A percentile compares a stretch with the other conserved stretches of the same genome.
phyloP scores from a whole-genome alignment of 2,797 vertebrate genomes.

The Cephalopachus bancanus region DNA sequence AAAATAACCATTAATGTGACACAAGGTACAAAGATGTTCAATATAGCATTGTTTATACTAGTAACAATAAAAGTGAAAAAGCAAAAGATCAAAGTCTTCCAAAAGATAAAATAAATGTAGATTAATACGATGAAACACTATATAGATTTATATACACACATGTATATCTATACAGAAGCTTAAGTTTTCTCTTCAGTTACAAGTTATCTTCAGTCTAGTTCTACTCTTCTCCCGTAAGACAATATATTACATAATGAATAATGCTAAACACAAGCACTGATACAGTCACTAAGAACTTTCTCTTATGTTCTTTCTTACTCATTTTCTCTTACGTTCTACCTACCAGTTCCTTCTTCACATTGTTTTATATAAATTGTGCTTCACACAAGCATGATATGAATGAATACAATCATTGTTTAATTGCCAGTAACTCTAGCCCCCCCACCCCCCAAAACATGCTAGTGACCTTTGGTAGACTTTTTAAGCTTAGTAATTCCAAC shows the following conservation, averaged over 20 bases:
- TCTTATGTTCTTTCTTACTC: not conserved
- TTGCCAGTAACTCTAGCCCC: slow-evolving; percentile 35
- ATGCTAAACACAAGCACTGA: slow-evolving; percentile 35
- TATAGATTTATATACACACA: not conserved
- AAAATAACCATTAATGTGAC: not conserved
- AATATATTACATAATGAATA: not conserved
- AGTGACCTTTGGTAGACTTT: slow-evolving; percentile 52
- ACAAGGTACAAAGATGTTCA: slow-evolving; percentile 1
- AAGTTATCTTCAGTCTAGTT: slow-evolving; percentile 3
- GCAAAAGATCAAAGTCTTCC: not conserved
- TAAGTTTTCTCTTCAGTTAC: not conserved
- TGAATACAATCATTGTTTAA: not conserved
- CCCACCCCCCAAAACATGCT: not conserved
- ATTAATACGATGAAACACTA: slow-evolving; percentile 38
- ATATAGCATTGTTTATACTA: slow-evolving; percentile 10
- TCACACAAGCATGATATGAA: slow-evolving; percentile 12
- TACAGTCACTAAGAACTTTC: slow-evolving; percentile 35
- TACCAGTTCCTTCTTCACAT: not conserved
- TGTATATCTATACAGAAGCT: not conserved
- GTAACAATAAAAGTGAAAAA: not conserved
- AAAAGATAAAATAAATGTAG: not conserved
- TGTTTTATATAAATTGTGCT: slow-evolving; percentile 63
- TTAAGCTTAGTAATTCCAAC: slow-evolving; percentile 59
- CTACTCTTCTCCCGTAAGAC: not conserved
- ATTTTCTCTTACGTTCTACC: not conserved